Conservation (phyloP, 2,113 vertebrate genomes). For the Elgaria multicarinata region DNA sequence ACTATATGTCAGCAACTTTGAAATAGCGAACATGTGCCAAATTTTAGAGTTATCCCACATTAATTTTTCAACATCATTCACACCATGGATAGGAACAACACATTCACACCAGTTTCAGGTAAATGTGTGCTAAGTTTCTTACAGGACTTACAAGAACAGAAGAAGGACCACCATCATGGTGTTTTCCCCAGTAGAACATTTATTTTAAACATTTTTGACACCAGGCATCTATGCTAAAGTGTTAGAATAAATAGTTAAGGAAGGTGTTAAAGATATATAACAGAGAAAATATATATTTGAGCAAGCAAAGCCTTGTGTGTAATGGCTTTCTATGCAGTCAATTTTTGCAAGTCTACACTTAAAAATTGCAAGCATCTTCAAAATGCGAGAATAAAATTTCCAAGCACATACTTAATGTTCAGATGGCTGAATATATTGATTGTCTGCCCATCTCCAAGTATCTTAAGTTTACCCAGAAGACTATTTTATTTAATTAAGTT, state of each 20-base stretch:
- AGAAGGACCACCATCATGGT: background rate
- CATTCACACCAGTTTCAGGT: background rate
- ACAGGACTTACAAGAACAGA: background rate
- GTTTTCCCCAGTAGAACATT: background rate
- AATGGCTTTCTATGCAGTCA: background rate
- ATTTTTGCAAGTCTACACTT: constrained; percentile 46
- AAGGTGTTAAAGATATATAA: background rate
- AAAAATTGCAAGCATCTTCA: constrained; percentile 60
- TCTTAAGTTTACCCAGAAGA: constrained; percentile 87
- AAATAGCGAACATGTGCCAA: background rate
- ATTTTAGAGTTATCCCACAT: background rate
- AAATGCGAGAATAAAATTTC: constrained; percentile 77
- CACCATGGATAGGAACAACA: background rate
- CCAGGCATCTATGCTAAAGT: background rate
- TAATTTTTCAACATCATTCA: background rate
- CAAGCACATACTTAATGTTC: constrained; percentile 82
- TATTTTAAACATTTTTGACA: constrained; percentile 11
- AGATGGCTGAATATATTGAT: constrained; percentile 80
- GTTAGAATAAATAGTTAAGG: constrained; percentile 25
- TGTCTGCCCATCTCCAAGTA: constrained; percentile 81
- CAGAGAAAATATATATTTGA: background rate
- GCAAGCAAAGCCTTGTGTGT: background rate
- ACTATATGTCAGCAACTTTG: background rate
- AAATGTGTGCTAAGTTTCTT: background rate
- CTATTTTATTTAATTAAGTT: constrained; percentile 97